Percentiles rank a stretch among this genome's conserved stretches.
phyloP scores from a whole-genome alignment of 2,888 invertebrate species.

The Leptinotarsa juncta region DNA sequence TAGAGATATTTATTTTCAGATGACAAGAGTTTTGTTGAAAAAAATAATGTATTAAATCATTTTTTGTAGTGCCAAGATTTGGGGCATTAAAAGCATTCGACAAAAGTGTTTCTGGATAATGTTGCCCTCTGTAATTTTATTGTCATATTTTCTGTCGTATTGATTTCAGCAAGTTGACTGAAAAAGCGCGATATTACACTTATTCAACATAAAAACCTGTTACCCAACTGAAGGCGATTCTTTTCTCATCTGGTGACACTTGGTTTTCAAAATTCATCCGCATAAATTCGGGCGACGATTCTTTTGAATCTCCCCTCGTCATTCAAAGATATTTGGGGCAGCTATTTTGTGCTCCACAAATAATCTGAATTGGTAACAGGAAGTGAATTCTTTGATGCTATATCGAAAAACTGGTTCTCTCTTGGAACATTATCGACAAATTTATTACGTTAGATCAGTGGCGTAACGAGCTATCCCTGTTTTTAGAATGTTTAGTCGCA shows the following conservation, averaged over 20 bases:
- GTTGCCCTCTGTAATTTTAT: too few species aligned
- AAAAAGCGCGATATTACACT: background rate
- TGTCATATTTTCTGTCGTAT: too few species aligned
- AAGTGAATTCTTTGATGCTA: slow-evolving; percentile 17
- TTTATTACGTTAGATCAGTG: slow-evolving; percentile 14
- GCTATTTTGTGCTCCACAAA: slow-evolving; percentile 19
- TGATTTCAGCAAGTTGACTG: too few species aligned
- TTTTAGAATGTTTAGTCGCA: background rate
- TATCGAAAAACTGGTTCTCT: slow-evolving; percentile 19
- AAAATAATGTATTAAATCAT: too few species aligned
- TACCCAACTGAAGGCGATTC: background rate
- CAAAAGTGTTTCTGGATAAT: too few species aligned
- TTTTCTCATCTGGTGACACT: background rate
- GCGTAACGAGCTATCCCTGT: background rate
- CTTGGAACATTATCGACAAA: slow-evolving; percentile 16
- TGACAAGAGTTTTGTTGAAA: too few species aligned
- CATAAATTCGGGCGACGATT: slow-evolving; percentile 14
- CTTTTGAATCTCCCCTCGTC: slow-evolving; percentile 16
- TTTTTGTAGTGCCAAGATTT: too few species aligned
- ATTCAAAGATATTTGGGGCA: slow-evolving; percentile 17
- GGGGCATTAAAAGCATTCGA: too few species aligned
- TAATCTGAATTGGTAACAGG: slow-evolving; percentile 16
- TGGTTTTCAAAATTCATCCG: slow-evolving; percentile 5
- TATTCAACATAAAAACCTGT: background rate
- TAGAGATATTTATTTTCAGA: too few species aligned